Conservation (phyloP, 2,113 vertebrate species). For the Cryptoleucopteryx plumbea region DNA sequence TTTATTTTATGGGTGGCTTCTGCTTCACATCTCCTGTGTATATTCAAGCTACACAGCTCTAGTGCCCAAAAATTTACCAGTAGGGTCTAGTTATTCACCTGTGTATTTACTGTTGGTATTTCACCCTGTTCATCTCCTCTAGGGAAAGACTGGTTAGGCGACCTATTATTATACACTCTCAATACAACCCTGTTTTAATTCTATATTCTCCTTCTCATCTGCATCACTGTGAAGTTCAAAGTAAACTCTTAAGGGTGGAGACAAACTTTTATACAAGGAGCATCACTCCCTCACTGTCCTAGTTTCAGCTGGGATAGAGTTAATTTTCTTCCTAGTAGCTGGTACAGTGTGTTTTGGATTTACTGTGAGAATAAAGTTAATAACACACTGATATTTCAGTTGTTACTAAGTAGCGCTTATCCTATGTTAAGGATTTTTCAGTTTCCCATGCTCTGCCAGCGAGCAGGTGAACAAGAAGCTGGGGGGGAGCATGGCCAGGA, state of each 20-base stretch:
- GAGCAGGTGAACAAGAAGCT: no score
- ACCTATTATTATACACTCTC: neutral
- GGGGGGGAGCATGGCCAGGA: no score
- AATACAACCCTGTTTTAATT: neutral
- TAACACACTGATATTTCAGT: no score
- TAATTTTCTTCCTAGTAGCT: no score
- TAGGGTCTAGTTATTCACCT: neutral
- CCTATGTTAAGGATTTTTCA: no score
- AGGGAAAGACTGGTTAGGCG: neutral
- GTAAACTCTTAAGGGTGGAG: neutral
- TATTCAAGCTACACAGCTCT: neutral
- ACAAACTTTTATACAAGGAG: neutral
- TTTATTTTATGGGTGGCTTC: neutral
- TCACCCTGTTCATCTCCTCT: neutral
- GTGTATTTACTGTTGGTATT: neutral
- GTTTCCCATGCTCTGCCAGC: no score
- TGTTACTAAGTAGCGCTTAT: no score
- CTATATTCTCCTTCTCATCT: neutral
- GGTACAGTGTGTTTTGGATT: no score
- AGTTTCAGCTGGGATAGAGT: no score
- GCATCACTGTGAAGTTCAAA: neutral
- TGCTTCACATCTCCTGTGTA: neutral
- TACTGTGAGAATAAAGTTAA: no score
- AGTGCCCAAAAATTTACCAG: neutral
- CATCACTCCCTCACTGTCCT: neutral